A percentile compares a stretch with the other conserved stretches of the same genome.
Conservation (phyloP, 1,140 invertebrate genomes). For the Antheraea pernyi region DNA sequence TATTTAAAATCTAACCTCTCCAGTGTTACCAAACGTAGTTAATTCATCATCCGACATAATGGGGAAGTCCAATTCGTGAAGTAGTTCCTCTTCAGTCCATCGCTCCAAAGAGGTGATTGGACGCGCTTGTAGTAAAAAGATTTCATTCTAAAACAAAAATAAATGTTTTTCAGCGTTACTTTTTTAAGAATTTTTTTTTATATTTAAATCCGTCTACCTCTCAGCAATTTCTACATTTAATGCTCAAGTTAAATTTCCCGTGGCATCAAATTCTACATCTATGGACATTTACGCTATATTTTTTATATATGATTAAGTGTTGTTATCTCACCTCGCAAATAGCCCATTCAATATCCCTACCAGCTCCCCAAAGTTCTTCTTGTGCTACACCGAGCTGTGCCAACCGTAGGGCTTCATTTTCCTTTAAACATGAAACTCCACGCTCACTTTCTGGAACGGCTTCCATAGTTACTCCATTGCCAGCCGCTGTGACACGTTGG, state of each 20-base stretch:
- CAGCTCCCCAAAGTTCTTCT: conserved; percentile 82
- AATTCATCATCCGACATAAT: conserved; percentile 79
- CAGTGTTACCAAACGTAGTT: conserved; percentile 80
- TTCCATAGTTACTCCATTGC: conserved; percentile 50
- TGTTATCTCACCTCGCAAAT: conserved; percentile 69
- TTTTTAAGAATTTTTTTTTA: too few relatives aligned
- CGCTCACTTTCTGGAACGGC: conserved; percentile 65
- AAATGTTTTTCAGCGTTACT: too few relatives aligned
- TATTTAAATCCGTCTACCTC: too few relatives aligned
- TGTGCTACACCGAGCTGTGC: conserved; percentile 80
- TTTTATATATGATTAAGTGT: background rate
- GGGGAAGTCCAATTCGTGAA: conserved; percentile 85
- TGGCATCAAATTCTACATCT: background rate
- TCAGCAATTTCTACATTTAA: too few relatives aligned
- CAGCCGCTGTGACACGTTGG: conserved; percentile 72
- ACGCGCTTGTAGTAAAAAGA: conserved; percentile 86
- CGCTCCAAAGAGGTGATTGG: conserved; percentile 85
- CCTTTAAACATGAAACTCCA: conserved; percentile 75
- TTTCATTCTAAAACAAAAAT: conserved; percentile 59
- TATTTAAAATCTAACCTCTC: conserved; percentile 81
- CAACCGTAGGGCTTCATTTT: conserved; percentile 74
- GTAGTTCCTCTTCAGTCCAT: conserved; percentile 87
- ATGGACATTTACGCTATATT: too few relatives aligned
- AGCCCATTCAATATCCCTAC: conserved; percentile 90
- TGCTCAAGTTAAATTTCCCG: too few relatives aligned